Conservation (phyloP, 1,140 invertebrate genomes). For the Harpegnathos saltator region DNA sequence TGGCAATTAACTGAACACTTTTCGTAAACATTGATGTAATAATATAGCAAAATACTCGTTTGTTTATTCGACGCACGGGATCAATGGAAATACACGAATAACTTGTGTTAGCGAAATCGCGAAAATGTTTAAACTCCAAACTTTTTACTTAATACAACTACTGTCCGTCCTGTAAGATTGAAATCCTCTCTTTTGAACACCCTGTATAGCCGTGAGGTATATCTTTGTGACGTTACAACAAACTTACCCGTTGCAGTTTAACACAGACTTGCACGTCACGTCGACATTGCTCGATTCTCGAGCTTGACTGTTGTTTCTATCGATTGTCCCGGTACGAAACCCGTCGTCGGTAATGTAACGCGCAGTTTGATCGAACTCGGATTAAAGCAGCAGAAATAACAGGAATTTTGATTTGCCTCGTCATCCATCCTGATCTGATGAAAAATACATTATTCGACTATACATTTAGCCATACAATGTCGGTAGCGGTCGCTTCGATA, state of each 20-base stretch:
- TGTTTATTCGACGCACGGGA: no score
- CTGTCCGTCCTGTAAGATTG: no score
- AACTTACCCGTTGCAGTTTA: constrained; percentile 87
- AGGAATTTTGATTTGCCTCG: constrained; percentile 86
- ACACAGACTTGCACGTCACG: constrained; percentile 86
- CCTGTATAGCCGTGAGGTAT: no score
- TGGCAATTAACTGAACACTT: no score
- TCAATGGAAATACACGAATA: no score
- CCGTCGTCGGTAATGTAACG: constrained; percentile 86
- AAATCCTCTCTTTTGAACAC: no score
- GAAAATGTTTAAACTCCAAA: no score
- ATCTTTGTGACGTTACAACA: no score
- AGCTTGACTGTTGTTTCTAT: constrained; percentile 88
- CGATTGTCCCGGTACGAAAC: constrained; percentile 89
- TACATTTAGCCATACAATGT: not conserved
- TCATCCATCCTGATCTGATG: constrained; percentile 69
- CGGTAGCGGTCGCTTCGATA: not conserved
- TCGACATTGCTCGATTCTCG: constrained; percentile 87
- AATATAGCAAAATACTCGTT: no score
- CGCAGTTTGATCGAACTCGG: constrained; percentile 87
- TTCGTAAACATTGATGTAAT: no score
- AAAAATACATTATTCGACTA: not conserved
- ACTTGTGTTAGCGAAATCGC: no score
- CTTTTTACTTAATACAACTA: no score
- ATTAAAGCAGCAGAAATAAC: constrained; percentile 86